Evolutionary conservation across 2,113 vertebrate genomes (phyloP).

Genomic region (Halcyon malimbica): DNA sequence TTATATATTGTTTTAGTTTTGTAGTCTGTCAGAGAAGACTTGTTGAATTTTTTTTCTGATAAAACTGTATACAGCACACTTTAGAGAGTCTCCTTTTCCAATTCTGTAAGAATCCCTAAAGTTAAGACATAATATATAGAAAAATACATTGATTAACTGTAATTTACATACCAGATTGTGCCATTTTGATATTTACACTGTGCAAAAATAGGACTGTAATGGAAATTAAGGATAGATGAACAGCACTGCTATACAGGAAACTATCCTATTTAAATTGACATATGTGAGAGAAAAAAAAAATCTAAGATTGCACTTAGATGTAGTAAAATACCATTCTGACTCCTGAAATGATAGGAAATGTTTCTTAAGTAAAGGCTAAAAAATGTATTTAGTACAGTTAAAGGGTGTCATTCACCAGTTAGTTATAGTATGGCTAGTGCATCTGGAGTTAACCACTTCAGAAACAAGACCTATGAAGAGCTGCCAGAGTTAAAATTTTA

Average conservation of each 20-base stretch:
- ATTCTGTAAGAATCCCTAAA: background rate
- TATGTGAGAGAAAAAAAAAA: background rate
- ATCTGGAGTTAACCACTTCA: background rate
- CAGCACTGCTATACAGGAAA: background rate
- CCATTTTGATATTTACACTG: background rate
- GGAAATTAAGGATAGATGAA: background rate
- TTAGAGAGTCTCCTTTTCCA: background rate
- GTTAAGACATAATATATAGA: background rate
- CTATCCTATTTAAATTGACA: background rate
- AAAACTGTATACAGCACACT: background rate
- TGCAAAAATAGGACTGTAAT: background rate
- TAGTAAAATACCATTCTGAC: background rate
- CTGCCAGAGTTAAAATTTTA: background rate
- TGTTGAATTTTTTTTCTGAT: background rate
- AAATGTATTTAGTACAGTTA: background rate
- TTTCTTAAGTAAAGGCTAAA: background rate
- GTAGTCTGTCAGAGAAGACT: slow-evolving; percentile 11
- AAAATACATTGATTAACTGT: background rate
- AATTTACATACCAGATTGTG: background rate
- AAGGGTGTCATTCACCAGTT: background rate
- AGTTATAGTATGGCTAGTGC: background rate
- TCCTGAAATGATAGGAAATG: background rate
- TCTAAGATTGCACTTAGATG: background rate
- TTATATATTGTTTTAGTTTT: background rate
- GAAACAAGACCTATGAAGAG: background rate